phyloP scores from a whole-genome alignment of 2,888 invertebrate genomes.

The Steinernema scapterisci region DNA sequence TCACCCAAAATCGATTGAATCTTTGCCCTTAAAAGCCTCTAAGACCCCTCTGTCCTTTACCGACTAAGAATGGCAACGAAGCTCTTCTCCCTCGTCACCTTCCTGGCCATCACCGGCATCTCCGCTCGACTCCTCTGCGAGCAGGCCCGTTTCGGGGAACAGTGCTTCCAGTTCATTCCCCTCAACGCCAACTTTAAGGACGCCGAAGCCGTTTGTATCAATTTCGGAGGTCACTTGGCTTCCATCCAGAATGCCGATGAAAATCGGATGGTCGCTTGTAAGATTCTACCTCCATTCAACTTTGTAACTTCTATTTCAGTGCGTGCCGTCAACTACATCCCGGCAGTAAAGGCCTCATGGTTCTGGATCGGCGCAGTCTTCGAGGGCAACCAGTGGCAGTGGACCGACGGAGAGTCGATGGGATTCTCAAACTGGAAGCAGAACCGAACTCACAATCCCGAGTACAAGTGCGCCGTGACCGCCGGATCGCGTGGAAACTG shows the following conservation, averaged over 20 bases:
- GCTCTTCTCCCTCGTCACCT: not conserved
- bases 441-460: not conserved
- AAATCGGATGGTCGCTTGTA: not conserved
- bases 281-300: not conserved
- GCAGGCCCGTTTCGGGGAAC: not conserved
- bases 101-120: not conserved
- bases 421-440: not conserved
- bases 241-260: not conserved
- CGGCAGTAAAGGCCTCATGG: not conserved
- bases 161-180: not conserved
- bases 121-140: not conserved
- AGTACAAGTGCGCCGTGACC: not conserved
- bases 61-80: too few relatives aligned
- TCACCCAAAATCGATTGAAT: too few relatives aligned
- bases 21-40: too few relatives aligned
- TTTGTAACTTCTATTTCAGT: not conserved
- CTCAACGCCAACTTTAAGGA: not conserved
- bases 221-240: not conserved
- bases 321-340: not conserved
- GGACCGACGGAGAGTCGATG: not conserved
- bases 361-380: constrained; percentile 7
- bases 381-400: not conserved
- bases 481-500: not conserved
- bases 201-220: not conserved
- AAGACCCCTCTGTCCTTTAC: too few relatives aligned